These are phyloP conservation scores for Alectura lathami DNA, from an alignment of 2,113 vertebrate genomes.

Conservation along the genomic window DNA sequence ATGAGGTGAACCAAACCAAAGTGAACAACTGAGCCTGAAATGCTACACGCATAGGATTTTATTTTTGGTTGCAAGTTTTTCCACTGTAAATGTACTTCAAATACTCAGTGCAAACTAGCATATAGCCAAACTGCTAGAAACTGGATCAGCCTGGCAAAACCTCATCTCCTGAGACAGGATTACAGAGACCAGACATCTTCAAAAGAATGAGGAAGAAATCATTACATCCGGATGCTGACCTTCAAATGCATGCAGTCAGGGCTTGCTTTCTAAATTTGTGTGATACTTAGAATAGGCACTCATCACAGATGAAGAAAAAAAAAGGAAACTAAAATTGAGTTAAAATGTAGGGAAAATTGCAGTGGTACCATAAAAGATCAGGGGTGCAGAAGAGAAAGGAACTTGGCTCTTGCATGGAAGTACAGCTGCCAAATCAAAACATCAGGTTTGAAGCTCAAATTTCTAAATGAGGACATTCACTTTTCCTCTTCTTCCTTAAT, in stretches of 20 bases:
- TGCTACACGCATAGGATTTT: neutral
- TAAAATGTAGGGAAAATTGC: neutral
- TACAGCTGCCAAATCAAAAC: neutral
- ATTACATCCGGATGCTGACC: neutral
- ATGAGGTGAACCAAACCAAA: neutral
- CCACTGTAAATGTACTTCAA: neutral
- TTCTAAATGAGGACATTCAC: neutral
- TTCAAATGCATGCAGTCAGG: neutral
- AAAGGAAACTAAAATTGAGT: neutral
- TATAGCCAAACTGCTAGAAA: neutral
- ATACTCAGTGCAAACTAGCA: neutral
- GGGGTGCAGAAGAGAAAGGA: neutral
- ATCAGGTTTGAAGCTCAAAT: neutral
- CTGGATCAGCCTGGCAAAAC: neutral
- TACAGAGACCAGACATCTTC: neutral
- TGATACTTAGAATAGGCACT: neutral
- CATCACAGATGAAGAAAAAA: neutral
- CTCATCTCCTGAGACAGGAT: neutral
- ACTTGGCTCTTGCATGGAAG: neutral
- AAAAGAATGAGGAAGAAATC: neutral
- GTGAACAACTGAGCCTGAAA: neutral
- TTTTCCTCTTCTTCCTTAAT: neutral
- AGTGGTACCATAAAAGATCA: neutral
- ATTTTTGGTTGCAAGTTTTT: neutral
- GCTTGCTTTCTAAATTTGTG: neutral